phyloP scores from a whole-genome alignment of 2,888 invertebrate species.

The Atrina japonica region DNA sequence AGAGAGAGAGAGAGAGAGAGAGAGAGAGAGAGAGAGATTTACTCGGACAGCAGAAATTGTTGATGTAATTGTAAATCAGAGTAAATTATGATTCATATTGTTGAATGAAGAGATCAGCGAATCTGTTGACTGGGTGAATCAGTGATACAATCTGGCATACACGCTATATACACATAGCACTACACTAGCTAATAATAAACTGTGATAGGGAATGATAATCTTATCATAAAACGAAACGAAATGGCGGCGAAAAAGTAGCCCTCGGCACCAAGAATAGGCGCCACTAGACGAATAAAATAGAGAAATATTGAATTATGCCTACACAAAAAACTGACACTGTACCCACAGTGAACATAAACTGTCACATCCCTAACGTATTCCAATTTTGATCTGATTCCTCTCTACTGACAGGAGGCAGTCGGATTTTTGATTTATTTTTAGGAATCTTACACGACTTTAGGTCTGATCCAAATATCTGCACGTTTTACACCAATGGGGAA shows the following conservation, averaged over 20 bases:
- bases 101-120: no score
- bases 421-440: conserved; percentile 14
- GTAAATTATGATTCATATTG: no score
- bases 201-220: no score
- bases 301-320: conserved; percentile 26
- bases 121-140: no score
- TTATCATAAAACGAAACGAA: no score
- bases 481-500: neutral
- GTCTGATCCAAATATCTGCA: conserved; percentile 21
- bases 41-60: neutral
- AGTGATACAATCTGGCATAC: no score
- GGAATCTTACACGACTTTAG: conserved; percentile 12
- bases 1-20: conserved; percentile 23
- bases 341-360: conserved; percentile 29
- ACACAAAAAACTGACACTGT: conserved; percentile 31
- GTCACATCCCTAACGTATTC: conserved; percentile 25
- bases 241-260: conserved; percentile 12
- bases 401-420: conserved; percentile 14
- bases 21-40: conserved; percentile 15
- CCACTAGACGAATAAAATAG: conserved; percentile 32
- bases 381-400: conserved; percentile 24
- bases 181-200: no score
- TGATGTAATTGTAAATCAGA: no score
- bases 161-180: no score
- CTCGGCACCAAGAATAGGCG: conserved; percentile 32